Percentiles rank a stretch among this genome's conserved stretches.
phyloP scores from a whole-genome alignment of 2,888 invertebrate genomes.

The Itoplectis maculator region DNA sequence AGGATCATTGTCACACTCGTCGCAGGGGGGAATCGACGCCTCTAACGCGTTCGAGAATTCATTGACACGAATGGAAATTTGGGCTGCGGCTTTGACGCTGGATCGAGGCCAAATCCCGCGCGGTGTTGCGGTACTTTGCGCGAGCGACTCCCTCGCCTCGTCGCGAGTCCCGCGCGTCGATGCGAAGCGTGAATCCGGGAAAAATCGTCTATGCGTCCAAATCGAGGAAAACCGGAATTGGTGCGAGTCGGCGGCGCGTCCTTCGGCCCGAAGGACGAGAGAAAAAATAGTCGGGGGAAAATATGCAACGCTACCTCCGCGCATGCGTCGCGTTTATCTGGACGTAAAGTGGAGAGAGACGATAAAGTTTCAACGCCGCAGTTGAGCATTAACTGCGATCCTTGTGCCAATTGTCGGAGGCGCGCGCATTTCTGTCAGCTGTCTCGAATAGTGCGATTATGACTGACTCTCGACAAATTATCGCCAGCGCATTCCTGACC shows the following conservation, averaged over 20 bases:
- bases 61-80: constrained; percentile 11
- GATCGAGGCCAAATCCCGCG: constrained; percentile 7
- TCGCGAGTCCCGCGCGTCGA: background rate
- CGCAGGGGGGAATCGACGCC: background rate
- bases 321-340: background rate
- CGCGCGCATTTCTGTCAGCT: background rate
- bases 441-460: background rate
- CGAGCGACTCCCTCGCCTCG: background rate
- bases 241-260: background rate
- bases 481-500: background rate
- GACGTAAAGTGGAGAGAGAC: background rate
- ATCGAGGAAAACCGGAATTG: background rate
- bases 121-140: background rate
- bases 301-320: background rate
- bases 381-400: constrained; percentile 27
- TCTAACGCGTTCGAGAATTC: background rate
- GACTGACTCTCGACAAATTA: background rate
- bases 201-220: background rate
- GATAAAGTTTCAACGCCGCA: constrained; percentile 2
- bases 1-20: background rate
- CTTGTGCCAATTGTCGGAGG: constrained; percentile 30
- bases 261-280: background rate
- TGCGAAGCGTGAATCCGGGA: background rate
- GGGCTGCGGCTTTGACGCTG: constrained; percentile 2
- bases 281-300: background rate